A percentile compares a stretch with the other conserved stretches of the same genome.
phyloP scores from a whole-genome alignment of 2,113 vertebrate species.

The Glareola pratincola region DNA sequence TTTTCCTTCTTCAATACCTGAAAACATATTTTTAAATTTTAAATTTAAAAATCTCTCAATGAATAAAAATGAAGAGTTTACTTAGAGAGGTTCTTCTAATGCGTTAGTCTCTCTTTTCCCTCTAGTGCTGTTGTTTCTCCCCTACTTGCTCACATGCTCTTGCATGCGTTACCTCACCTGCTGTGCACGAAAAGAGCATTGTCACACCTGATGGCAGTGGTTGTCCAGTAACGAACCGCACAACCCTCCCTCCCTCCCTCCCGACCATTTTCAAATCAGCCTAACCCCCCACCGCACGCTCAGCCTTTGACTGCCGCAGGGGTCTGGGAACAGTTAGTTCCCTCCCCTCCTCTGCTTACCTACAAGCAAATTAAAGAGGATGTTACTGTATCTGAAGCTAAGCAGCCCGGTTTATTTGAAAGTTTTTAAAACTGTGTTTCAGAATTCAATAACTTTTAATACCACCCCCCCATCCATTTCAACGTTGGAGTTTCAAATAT shows the following conservation, averaged over 20 bases:
- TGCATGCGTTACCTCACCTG: not conserved
- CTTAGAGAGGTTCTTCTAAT: not conserved
- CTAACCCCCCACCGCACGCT: not conserved
- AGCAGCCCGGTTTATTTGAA: not conserved
- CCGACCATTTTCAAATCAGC: not conserved
- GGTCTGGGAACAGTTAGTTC: not conserved
- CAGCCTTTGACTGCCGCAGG: not conserved
- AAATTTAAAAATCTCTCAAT: not conserved
- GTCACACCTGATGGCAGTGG: conserved; percentile 30
- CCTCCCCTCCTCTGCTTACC: not conserved
- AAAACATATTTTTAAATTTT: too few relatives aligned
- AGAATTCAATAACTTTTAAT: not conserved
- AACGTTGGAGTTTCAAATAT: not conserved
- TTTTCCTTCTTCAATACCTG: conserved; percentile 78
- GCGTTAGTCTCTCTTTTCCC: not conserved
- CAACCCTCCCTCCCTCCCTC: not conserved
- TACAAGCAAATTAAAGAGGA: not conserved
- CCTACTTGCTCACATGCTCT: not conserved
- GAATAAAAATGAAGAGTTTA: not conserved
- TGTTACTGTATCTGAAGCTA: not conserved
- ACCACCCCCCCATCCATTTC: not conserved
- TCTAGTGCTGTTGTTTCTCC: not conserved
- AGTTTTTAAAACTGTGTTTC: not conserved
- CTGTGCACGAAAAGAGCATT: not conserved
- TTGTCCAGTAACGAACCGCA: not conserved